Base-by-base conservation (phyloP, 2,888 invertebrate genomes). In the Cylindroiulus punctatus region DNA sequence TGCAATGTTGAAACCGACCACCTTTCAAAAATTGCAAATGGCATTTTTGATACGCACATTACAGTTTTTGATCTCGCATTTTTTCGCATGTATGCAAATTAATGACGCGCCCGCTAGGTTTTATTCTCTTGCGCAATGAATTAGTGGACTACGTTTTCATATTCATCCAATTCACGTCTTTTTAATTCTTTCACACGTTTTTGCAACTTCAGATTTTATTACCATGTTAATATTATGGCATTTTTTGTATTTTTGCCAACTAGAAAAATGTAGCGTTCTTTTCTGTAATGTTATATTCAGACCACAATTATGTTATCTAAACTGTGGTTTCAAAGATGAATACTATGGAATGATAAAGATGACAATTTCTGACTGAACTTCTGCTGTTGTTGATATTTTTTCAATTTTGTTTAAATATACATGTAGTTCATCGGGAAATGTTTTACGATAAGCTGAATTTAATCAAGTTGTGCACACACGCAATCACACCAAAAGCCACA, bases 181-280 rank as follows among this genome's bases (percentile, higher is more conserved):
- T 76, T 76, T 76, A 76, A 76, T 76, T 30, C 76, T 76, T 76
- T 76, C 76, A 76, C 76, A 76, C 26, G 30, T 76, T 76, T 65
- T 76, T 76, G 76, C 76, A 76, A 76, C 30, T 76, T 76, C 76
- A 76, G 76, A 76, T 76, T 76, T 76, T 76, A 76, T 76, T 76
- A 76, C 76, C 76, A 76, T 76, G 76, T 30, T 76, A 76, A 76
- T 76, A 76, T 76, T 76, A 76, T 30, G 14, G 76, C 76, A 76
- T 76, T 76, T 76, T 76, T 76, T 76, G 76, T 76, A 76, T 76
- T 76, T 76, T 76, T 76, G 76, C 76, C 30, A 30, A 76, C 30
- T 76, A 76, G 76, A 76, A 30, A 76, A 76, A 76, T 76, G 30
- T 76, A 76, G 76, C 26, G 76, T 76, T 76, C 76, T 76, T 76